Evolutionary conservation across 2,113 vertebrate species (phyloP).

Genomic region (Machaerirhynchus nigripectus): DNA sequence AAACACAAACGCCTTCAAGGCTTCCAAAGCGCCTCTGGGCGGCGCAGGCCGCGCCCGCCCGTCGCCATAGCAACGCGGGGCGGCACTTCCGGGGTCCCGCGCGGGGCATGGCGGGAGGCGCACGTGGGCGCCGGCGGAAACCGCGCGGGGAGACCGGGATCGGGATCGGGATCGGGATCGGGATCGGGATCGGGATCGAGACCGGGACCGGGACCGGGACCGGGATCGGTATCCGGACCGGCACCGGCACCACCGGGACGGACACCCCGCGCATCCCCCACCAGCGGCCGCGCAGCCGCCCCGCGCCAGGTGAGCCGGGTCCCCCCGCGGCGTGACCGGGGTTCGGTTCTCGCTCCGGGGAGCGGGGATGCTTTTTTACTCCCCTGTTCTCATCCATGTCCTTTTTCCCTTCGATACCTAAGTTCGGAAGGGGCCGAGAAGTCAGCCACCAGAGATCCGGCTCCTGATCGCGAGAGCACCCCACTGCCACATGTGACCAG

Average conservation of each 20-base stretch:
- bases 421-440: not conserved
- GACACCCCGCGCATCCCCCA: not conserved
- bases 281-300: not conserved
- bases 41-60: not conserved
- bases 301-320: not conserved
- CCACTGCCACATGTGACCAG: not conserved
- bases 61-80: not conserved
- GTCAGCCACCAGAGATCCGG: not conserved
- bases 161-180: not conserved
- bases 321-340: rapidly evolving
- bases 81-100: not conserved
- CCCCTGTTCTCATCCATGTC: not conserved
- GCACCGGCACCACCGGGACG: not conserved
- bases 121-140: not conserved
- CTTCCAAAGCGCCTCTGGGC: not conserved
- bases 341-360: not conserved
- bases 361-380: not conserved
- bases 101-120: not conserved
- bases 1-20: rapidly evolving
- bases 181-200: not conserved
- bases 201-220: rapidly evolving
- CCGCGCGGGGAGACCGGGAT: not conserved
- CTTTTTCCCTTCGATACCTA: not conserved
- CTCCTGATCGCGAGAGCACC: not conserved
- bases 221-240: too few species aligned